Conservation (phyloP, 2,888 invertebrate species). For the Heliothis peltigera region DNA sequence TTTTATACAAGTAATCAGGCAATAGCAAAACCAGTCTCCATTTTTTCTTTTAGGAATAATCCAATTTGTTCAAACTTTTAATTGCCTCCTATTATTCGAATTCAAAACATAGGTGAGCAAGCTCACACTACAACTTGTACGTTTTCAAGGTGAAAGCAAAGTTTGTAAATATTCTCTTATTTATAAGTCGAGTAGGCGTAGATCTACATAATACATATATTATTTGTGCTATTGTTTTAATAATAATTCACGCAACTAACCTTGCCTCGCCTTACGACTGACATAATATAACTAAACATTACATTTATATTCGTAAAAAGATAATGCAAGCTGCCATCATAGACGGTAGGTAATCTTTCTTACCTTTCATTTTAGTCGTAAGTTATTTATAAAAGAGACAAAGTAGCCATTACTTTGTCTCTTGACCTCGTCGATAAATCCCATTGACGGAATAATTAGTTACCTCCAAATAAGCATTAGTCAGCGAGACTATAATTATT, state of each 20-base stretch:
- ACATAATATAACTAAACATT: conserved; percentile 21
- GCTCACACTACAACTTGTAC: conserved; percentile 23
- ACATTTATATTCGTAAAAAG: conserved; percentile 1
- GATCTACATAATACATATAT: conserved; percentile 45
- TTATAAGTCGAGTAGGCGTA: conserved; percentile 43
- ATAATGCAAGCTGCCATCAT: conserved; percentile 9
- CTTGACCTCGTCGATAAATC: conserved; percentile 43
- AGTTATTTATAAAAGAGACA: conserved; percentile 36
- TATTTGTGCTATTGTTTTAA: conserved; percentile 55
- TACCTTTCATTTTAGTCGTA: conserved; percentile 27
- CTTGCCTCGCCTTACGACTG: conserved; percentile 19
- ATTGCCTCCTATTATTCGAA: conserved; percentile 41
- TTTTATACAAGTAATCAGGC: conserved; percentile 12
- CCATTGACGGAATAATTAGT: conserved; percentile 57
- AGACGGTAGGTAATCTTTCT: conserved; percentile 18
- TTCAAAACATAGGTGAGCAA: conserved; percentile 24
- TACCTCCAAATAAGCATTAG: conserved; percentile 50
- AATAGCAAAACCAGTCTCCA: conserved; percentile 16
- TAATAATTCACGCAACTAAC: conserved; percentile 41
- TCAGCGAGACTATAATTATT: conserved; percentile 30
- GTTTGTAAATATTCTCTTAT: conserved; percentile 56
- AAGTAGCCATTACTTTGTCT: conserved; percentile 32
- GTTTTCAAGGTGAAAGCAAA: conserved; percentile 39
- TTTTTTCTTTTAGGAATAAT: conserved; percentile 29
- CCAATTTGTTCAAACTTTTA: conserved; percentile 40